Conservation (phyloP, 2,113 vertebrate genomes). For the Scytalopus superciliaris region DNA sequence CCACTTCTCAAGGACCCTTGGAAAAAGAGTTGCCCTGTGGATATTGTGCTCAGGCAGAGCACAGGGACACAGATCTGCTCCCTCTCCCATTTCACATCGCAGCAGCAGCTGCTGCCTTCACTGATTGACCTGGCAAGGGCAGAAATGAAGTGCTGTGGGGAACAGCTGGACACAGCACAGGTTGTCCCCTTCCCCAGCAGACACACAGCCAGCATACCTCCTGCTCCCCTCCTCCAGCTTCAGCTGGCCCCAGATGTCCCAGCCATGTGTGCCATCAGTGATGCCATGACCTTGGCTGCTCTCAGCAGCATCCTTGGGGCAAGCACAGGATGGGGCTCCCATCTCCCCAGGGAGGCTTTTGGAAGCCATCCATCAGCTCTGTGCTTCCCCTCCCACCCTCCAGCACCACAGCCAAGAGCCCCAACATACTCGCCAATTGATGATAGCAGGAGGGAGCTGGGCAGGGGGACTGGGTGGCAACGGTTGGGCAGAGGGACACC, state of each 20-base stretch:
- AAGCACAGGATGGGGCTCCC: not conserved
- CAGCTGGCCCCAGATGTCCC: not conserved
- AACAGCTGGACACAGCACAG: not conserved
- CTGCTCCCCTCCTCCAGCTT: not conserved
- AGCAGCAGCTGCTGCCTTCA: not conserved
- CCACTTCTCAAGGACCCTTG: not conserved
- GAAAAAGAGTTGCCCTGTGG: not conserved
- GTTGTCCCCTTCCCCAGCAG: not conserved
- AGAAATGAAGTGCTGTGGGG: not conserved
- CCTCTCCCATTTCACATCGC: accelerated
- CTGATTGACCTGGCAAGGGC: not conserved
- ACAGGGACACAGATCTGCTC: not conserved
- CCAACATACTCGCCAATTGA: accelerated
- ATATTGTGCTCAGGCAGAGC: accelerated
- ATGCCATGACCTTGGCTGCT: not conserved
- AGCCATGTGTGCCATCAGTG: accelerated
- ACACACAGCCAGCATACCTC: not conserved
- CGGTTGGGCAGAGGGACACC: not conserved
- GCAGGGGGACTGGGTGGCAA: accelerated
- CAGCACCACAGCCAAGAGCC: not conserved
- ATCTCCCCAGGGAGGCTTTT: not conserved
- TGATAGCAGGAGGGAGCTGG: not conserved
- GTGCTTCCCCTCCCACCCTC: not conserved
- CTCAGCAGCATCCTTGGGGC: not conserved
- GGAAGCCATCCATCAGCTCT: not conserved